These are phyloP conservation scores for Melieria crassipennis DNA, from an alignment of 2,888 invertebrate genomes.

Conservation along the genomic window DNA sequence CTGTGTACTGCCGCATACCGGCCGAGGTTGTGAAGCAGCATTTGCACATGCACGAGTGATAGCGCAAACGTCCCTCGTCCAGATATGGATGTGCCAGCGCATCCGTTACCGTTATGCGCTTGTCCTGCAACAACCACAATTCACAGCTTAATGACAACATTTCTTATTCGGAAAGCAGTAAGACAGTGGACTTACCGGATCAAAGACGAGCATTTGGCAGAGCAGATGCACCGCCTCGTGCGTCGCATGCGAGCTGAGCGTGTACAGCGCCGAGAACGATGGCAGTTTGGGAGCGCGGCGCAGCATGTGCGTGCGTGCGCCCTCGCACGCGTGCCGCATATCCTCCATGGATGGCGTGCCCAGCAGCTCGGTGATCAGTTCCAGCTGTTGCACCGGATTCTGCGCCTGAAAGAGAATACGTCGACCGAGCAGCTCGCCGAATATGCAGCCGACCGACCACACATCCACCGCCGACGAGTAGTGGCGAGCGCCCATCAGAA, in stretches of 20 bases:
- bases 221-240: conserved; percentile 98
- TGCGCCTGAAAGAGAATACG: conserved; percentile 98
- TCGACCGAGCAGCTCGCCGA: conserved; percentile 94
- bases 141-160: neutral
- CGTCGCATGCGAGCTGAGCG: conserved; percentile 91
- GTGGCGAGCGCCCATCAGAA: conserved; percentile 97
- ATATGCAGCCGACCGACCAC: conserved; percentile 99
- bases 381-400: conserved; percentile 97
- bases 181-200: conserved; percentile 81
- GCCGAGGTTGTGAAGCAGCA: conserved; percentile 89
- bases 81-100: conserved; percentile 97
- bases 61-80: conserved; percentile 96
- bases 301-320: conserved; percentile 91
- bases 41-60: conserved; percentile 99
- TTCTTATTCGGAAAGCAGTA: neutral
- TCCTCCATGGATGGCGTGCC: conserved; percentile 96
- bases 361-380: conserved; percentile 95
- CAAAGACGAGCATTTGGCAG: conserved; percentile 97
- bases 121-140: conserved; percentile 72
- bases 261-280: conserved; percentile 89
- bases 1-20: conserved; percentile 86
- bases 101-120: conserved; percentile 93
- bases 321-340: conserved; percentile 97
- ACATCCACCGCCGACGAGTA: conserved; percentile 97
- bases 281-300: conserved; percentile 88